phyloP scores from a whole-genome alignment of 2,113 vertebrate genomes.

The Pygoscelis adeliae region DNA sequence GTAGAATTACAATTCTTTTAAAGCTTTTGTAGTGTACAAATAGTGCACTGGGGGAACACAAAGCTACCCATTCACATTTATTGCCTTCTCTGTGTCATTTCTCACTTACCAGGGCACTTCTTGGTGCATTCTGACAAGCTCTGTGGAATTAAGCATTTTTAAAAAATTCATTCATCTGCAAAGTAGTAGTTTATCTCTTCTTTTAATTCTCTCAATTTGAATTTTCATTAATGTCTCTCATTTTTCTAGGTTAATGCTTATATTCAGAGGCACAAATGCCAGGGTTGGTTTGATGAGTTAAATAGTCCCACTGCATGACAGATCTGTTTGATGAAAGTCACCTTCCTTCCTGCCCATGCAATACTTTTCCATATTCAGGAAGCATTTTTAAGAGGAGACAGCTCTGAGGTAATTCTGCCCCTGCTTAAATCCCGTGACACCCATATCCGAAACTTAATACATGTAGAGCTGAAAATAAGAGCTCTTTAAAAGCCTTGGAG shows the following conservation, averaged over 20 bases:
- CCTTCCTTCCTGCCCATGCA: constrained; percentile 60
- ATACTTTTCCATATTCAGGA: constrained; percentile 61
- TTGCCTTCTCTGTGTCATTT: constrained; percentile 8
- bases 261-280: constrained; percentile 19
- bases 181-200: constrained; percentile 30
- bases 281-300: constrained; percentile 35
- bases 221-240: constrained; percentile 52
- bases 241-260: constrained; percentile 35
- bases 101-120: constrained; percentile 32
- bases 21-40: constrained; percentile 33
- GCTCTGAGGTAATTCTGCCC: constrained; percentile 45
- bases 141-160: neutral
- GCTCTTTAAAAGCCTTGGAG: constrained; percentile 25
- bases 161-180: constrained; percentile 26
- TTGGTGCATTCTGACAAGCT: constrained; percentile 29
- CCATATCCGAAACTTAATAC: constrained; percentile 35
- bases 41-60: constrained; percentile 33
- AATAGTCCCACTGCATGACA: constrained; percentile 51
- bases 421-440: constrained; percentile 49
- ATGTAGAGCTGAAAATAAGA: neutral
- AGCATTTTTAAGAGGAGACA: constrained; percentile 59
- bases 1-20: constrained; percentile 46
- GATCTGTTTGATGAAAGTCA: constrained; percentile 67
- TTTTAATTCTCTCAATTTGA: constrained; percentile 46
- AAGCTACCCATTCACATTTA: constrained; percentile 47